Evolutionary conservation across 2,797 vertebrate genomes (phyloP).

Genomic region (Apogon hyalosoma): DNA sequence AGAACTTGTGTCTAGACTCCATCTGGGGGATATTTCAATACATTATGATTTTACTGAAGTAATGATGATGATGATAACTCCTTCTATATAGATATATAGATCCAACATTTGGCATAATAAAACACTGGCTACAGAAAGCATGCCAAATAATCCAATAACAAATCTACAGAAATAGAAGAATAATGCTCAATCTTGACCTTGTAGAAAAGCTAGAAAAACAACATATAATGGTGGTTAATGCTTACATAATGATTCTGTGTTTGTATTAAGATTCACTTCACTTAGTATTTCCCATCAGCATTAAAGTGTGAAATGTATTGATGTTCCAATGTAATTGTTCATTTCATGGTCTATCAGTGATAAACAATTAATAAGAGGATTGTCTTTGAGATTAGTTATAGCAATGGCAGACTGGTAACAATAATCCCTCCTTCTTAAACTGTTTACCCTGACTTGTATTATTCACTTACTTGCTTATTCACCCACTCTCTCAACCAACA

Average conservation of each 20-base stretch:
- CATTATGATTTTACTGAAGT: not conserved
- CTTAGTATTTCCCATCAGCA: conserved; percentile 58
- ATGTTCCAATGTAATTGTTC: conserved; percentile 80
- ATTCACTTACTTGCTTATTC: conserved; percentile 36
- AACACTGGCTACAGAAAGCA: not conserved
- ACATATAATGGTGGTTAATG: conserved; percentile 18
- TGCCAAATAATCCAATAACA: conserved; percentile 20
- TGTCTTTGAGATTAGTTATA: conserved; percentile 63
- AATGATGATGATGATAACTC: not conserved
- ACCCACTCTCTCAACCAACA: conserved; percentile 16
- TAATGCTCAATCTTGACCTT: conserved; percentile 31
- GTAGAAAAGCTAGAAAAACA: conserved; percentile 6
- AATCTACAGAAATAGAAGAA: conserved; percentile 7
- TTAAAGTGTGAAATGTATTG: conserved; percentile 79
- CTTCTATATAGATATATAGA: no score
- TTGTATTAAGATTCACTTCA: conserved; percentile 46
- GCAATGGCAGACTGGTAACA: conserved; percentile 48
- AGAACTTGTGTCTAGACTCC: conserved; percentile 16
- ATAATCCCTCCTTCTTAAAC: conserved; percentile 18
- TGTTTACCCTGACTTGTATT: conserved; percentile 51
- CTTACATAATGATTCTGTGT: conserved; percentile 38
- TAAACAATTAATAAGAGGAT: conserved; percentile 83
- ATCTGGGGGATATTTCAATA: conserved; percentile 20
- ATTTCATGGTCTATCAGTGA: conserved; percentile 80
- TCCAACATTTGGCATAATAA: no score